These are phyloP conservation scores for Keiferia lycopersicella DNA, from an alignment of 2,888 invertebrate genomes.

Conservation along the genomic window DNA sequence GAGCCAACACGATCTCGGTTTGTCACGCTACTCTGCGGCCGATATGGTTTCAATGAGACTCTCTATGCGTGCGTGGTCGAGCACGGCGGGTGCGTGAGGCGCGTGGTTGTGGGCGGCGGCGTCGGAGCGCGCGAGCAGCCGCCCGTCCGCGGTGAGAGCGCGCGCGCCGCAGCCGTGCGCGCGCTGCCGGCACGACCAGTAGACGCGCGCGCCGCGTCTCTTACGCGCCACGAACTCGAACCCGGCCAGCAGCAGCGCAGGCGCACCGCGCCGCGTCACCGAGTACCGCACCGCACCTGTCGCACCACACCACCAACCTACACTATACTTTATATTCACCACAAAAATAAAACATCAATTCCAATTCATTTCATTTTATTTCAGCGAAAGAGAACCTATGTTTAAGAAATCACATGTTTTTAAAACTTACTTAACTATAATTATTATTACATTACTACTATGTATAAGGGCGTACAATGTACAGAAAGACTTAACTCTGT, in stretches of 20 bases:
- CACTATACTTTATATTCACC: not conserved
- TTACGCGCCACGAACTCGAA: slow-evolving; percentile 69
- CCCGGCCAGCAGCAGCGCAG: slow-evolving; percentile 65
- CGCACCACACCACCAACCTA: slow-evolving; percentile 8
- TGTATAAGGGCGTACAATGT: not conserved
- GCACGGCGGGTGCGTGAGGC: slow-evolving; percentile 45
- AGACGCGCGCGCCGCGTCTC: slow-evolving; percentile 66
- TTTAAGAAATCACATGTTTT: slow-evolving; percentile 3
- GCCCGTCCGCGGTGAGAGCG: slow-evolving; percentile 65
- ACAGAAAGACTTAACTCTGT: too few species aligned
- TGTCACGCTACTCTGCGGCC: slow-evolving; percentile 4
- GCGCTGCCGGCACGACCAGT: slow-evolving; percentile 71
- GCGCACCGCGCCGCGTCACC: slow-evolving; percentile 71
- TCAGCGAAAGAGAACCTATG: not conserved
- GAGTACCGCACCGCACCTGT: slow-evolving; percentile 57
- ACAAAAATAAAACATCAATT: slow-evolving; percentile 11
- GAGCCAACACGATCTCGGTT: not conserved
- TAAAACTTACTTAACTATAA: not conserved
- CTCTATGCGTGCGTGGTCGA: slow-evolving; percentile 63
- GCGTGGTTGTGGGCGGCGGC: slow-evolving; percentile 56
- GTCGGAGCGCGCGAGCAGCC: slow-evolving; percentile 46
- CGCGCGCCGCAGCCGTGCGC: slow-evolving; percentile 61
- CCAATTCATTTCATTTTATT: slow-evolving; percentile 8
- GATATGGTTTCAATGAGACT: slow-evolving; percentile 68
- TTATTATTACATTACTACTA: not conserved